Evolutionary conservation across 2,797 vertebrate genomes (phyloP).

Genomic region (Spea hammondii): DNA sequence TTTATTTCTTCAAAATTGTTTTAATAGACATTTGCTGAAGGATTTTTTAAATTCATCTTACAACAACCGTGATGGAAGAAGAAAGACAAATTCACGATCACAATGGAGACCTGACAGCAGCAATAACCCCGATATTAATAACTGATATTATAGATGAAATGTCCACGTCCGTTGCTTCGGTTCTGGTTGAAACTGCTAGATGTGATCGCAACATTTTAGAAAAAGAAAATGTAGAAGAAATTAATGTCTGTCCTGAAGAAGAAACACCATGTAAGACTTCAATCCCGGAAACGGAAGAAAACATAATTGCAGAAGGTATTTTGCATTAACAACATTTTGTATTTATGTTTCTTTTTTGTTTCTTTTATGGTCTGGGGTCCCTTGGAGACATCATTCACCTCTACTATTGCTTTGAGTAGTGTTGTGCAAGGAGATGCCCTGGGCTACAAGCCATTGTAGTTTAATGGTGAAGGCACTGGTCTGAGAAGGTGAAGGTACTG

Average conservation of each 20-base stretch:
- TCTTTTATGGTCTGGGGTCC: too few species aligned
- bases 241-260: slow-evolving; percentile 5
- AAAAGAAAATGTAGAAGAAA: slow-evolving; percentile 50
- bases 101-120: slow-evolving; percentile 60
- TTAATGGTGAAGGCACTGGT: too few species aligned
- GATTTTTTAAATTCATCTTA: slow-evolving; percentile 13
- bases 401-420: too few species aligned
- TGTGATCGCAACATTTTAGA: neutral
- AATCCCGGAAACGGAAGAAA: slow-evolving; percentile 34
- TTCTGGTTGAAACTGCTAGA: slow-evolving; percentile 45
- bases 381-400: neutral
- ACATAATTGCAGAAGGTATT: slow-evolving; percentile 61
- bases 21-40: neutral
- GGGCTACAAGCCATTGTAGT: too few species aligned
- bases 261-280: neutral
- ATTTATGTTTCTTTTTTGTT: neutral
- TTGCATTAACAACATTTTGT: neutral
- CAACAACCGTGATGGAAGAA: slow-evolving; percentile 64
- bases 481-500: too few species aligned
- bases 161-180: slow-evolving; percentile 48
- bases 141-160: slow-evolving; percentile 60
- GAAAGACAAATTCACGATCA: slow-evolving; percentile 50
- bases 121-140: slow-evolving; percentile 54
- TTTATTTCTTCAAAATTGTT: neutral
- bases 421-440: too few species aligned